Conservation (phyloP, 2,113 vertebrate species). For the Rhinopithecus roxellana region DNA sequence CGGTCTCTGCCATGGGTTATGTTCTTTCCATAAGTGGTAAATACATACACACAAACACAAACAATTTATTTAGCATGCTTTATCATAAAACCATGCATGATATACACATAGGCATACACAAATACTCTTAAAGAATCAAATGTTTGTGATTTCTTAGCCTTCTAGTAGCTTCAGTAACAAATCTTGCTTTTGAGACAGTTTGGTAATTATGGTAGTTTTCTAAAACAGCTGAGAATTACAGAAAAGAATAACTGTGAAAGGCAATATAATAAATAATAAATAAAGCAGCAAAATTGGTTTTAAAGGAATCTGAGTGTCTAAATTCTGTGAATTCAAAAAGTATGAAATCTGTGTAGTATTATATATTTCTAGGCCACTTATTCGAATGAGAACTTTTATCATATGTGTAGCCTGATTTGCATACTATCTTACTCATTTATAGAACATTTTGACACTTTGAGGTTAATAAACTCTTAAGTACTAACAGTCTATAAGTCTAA, state of each 20-base stretch:
- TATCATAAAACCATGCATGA: neutral
- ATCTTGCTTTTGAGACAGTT: neutral
- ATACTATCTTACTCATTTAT: neutral
- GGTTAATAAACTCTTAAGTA: slow-evolving; percentile 38
- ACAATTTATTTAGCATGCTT: neutral
- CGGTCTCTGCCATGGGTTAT: neutral
- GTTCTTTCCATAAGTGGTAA: neutral
- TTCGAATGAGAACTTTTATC: neutral
- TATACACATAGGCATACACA: neutral
- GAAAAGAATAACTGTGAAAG: neutral
- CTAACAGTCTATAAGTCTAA: neutral
- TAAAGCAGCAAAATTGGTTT: neutral
- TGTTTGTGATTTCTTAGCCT: neutral
- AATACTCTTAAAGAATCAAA: neutral
- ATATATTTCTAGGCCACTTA: neutral
- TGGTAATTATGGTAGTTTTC: neutral
- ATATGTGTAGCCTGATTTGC: neutral
- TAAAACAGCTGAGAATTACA: neutral
- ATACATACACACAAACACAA: neutral
- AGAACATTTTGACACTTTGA: neutral
- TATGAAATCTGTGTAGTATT: neutral
- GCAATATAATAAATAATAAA: neutral
- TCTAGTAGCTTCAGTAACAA: neutral
- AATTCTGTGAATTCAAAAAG: neutral
- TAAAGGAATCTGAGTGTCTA: neutral